Evolutionary conservation across 2,888 invertebrate species (phyloP), one percentile per base, ranked within the genome.

Genomic region (Heliconius cydno): DNA sequence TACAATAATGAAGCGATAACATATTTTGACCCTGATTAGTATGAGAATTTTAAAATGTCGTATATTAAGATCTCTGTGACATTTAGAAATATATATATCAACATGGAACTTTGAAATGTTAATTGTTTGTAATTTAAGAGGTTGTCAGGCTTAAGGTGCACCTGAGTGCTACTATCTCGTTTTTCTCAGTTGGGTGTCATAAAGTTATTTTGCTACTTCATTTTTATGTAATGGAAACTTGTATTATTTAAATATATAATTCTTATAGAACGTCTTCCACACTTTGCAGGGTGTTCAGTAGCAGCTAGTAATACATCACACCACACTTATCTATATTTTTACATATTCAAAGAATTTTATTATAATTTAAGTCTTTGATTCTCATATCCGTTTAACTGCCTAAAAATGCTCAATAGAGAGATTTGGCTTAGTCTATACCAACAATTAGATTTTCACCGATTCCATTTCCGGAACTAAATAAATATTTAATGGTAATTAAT

Each of bases 41-140:
- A 72, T 77, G 63, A 60, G 41, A 13, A 52, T 30, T 57, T 66
- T 73, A 25, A 73, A 73, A 76, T 73, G 63, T 67, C 67, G 15
- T 67, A 38, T 72, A 70, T 79, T 68, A 60, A 67, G 75, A 75
- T 75, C 68, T 46, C 65, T 70, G 41, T 68, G 71, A 67, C 63
- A 76, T 76, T 65, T 76, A 76, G 30, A 28, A 52, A 76, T 15
- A 70, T 34, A n/a, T 70, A 70, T 79, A 70, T 41, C 25, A 41
- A 41, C 3, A 13, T 46, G 28, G 57, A 57, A 38, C 6, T 46
- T 74, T 77, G 34, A 60, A 46, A 65, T 71, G 71, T 77, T 41
- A 77, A 70, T 77, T 77, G 46, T 30, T 71, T 34, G 7, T 71
- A 77, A 63, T 71, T 71, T 30, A 77, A 34, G 13, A 70, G n/a